Evolutionary conservation across 2,113 vertebrate genomes (phyloP).

Genomic region (Talpa occidentalis): DNA sequence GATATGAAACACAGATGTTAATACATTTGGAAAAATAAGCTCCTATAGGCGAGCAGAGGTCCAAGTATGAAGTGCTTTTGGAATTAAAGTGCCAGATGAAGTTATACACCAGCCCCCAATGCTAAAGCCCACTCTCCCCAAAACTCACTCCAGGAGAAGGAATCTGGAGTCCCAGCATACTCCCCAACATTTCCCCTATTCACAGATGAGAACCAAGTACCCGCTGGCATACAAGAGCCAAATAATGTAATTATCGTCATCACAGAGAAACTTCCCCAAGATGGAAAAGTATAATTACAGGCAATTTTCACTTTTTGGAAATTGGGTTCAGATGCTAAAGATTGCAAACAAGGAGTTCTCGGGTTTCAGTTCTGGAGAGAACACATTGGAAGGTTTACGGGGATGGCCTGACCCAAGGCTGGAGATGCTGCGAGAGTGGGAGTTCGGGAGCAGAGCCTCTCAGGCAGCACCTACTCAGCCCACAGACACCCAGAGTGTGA

Average conservation of each 20-base stretch:
- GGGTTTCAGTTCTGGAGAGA: slow-evolving; percentile 19
- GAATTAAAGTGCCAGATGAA: not conserved
- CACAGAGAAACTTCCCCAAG: slow-evolving; percentile 43
- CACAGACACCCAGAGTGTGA: fast-evolving
- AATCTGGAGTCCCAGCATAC: not conserved
- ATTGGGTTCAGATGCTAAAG: slow-evolving; percentile 69
- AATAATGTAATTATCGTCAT: slow-evolving; percentile 57
- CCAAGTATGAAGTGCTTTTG: slow-evolving; percentile 58
- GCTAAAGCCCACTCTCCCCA: not conserved
- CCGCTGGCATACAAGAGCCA: slow-evolving; percentile 3
- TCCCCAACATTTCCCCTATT: not conserved
- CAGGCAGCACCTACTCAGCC: fast-evolving
- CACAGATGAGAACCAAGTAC: not conserved
- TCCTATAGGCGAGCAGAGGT: slow-evolving; percentile 54
- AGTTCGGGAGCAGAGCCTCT: fast-evolving
- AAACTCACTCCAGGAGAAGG: not conserved
- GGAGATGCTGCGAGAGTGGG: not conserved
- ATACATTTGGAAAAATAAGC: slow-evolving; percentile 74
- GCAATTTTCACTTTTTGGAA: slow-evolving; percentile 79
- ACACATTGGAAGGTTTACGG: not conserved
- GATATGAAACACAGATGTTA: slow-evolving; percentile 81
- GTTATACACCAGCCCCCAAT: not conserved
- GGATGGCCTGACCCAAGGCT: not conserved
- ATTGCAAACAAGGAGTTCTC: not conserved
- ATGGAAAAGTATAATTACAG: slow-evolving; percentile 64